Percentiles rank a stretch among this genome's conserved stretches.
phyloP scores from a whole-genome alignment of 2,888 invertebrate species.

The Drosophila paramelanica region DNA sequence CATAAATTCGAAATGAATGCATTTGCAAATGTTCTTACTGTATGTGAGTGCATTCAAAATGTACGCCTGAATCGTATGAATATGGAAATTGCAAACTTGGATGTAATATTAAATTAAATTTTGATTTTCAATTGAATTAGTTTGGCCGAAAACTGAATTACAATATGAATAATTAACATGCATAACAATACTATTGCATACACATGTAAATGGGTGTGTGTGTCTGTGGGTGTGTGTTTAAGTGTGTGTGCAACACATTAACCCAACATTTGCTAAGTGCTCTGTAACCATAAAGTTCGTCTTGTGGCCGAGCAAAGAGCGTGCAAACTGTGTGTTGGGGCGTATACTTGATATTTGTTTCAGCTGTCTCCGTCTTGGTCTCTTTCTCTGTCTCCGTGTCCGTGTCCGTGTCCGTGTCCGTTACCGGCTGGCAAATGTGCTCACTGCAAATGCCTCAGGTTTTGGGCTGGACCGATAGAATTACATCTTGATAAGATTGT shows the following conservation, averaged over 20 bases:
- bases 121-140: conserved; percentile 46
- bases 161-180: conserved; percentile 51
- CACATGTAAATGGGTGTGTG: conserved; percentile 5
- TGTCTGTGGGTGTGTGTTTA: conserved; percentile 1
- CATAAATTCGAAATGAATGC: conserved; percentile 6
- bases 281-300: conserved; percentile 35
- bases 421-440: neutral
- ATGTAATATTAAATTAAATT: conserved; percentile 31
- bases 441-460: neutral
- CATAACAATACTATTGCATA: conserved; percentile 6
- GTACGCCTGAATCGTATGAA: conserved; percentile 36
- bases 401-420: neutral
- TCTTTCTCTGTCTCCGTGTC: neutral
- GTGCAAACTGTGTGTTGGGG: conserved; percentile 4
- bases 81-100: conserved; percentile 1
- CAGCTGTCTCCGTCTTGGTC: conserved; percentile 3
- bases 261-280: conserved; percentile 53
- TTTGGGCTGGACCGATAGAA: neutral
- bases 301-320: conserved; percentile 23
- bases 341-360: conserved; percentile 58
- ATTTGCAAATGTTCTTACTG: too few relatives aligned
- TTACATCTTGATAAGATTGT: conserved; percentile 41
- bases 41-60: neutral
- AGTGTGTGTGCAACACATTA: conserved; percentile 22
- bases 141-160: conserved; percentile 52